Evolutionary conservation across 1,140 invertebrate genomes (phyloP), one percentile per base, ranked within the genome.

Genomic region (Harlomillsia oculata): DNA sequence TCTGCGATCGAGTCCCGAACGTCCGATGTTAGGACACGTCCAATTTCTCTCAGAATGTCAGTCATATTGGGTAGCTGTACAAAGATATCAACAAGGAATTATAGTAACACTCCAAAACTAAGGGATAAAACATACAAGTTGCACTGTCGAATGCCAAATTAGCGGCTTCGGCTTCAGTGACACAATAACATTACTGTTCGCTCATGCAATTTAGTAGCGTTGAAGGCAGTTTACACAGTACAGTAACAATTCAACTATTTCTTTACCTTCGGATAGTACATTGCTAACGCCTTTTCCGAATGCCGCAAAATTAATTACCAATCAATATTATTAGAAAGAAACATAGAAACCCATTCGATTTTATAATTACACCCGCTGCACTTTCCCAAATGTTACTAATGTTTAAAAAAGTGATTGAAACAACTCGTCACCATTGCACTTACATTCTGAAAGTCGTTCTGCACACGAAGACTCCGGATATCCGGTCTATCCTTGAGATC

Each of bases 401-500:
- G n/a, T n/a, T n/a, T n/a, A n/a, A n/a, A n/a, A n/a, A n/a, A n/a
- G n/a, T n/a, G n/a, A n/a, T n/a, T n/a, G n/a, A n/a, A n/a, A 52
- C 39, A 23, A 13, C 9, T 29, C 29, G 20, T 16, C n/a, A 25
- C 9, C 9, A 29, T 26, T 18, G 11, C 16, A 48, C 53, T 61
- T 53, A 64, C 62, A 34, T 64, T 58, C 32, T 60, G 53, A 36
- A 64, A 64, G 34, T 60, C 56, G 20, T 64, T 60, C 26, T 60
- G 21, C n/a, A 64, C 55, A 18, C 59, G 50, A 29, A 64, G 59
- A 23, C 37, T 58, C 26, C 46, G 49, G 43, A 64, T 60, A 34
- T 64, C 62, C 5, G 58, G 52, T 32, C 50, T 54, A 45, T 53
- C 55, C 29, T 53, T 52, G 8, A 64, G 49, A 25, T 64, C 58